Evolutionary conservation across 2,797 vertebrate species (phyloP), one percentile per base, ranked within the genome.

Genomic region (Allobates femoralis): DNA sequence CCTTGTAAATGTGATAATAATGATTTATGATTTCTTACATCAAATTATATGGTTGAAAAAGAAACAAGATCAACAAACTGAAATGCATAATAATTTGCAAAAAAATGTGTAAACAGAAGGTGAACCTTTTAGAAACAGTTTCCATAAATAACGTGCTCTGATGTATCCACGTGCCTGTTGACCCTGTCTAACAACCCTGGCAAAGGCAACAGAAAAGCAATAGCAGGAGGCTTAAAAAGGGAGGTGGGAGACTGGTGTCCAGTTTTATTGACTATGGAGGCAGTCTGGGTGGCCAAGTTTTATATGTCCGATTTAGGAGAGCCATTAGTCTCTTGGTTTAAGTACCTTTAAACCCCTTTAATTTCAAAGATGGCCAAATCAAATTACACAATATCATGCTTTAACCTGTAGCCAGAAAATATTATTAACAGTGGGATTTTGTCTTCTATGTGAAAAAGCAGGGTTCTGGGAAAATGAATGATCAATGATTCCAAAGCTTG

Each of bases 241-340:
- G 80, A 81, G 80, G 86, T 77, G 74, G 74, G 50, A 79, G 80
- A 87, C 32, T 34, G 86, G 80, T 83, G 81, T 87, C 74, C 62
- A 79, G 74, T 87, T 86, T 87, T 87, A 87, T 83, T 87, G 58
- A 51, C 81, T 83, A 79, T 82, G 73, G 55, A 82, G 73, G 80
- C 85, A 76, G 81, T 69, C 73, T 87, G 86, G 86, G 86, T 87
- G 86, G 86, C 80, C 86, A 78, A 58, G 46, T 83, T 82, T 83
- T 83, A 78, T 86, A 41, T 79, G 80, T 87, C 74, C 64, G 34
- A 64, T 71, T 21, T 28, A 53, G 80, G 67, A 83, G 19, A 28
- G 80, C 75, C 86, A 87, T 56, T 87, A 77, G 74, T 41, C 64
- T 23, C 79, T 67, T 78, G 74, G 30, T 83, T 81, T 81, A 80